Evolutionary conservation across 1,140 invertebrate genomes (phyloP), one percentile per base, ranked within the genome.

Genomic region (Euglossa dilemma): DNA sequence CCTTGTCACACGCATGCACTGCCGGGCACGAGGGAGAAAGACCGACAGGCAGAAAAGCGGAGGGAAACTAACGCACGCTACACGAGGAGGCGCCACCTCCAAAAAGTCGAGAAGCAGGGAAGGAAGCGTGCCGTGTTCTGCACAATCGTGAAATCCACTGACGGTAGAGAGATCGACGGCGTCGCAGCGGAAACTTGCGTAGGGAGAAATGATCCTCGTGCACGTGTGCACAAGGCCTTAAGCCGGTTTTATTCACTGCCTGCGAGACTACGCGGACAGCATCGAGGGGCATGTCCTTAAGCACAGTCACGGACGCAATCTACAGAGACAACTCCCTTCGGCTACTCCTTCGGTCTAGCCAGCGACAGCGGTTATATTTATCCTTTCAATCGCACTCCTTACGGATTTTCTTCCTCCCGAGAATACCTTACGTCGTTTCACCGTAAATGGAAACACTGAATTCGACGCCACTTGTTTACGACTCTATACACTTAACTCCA

Each of bases 61-160:
- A 64, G 66, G 66, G 66, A 71, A 77, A 36, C 66, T 78, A 56
- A 77, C 63, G 67, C 45, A 56, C 61, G 78, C 74, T 18, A 47
- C 82, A 78, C 87, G 76, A 76, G 72, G 85, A 87, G 87, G 87
- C 87, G 87, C 87, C 87, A 88, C 87, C 80, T 75, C 80, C 85
- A 79, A 89, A 89, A 86, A 86, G 57, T 66, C 69, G 84, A 85
- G 80, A 81, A 84, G 81, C 81, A 76, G 67, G 69, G 81, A 66
- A 83, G 56, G 57, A 66, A 57, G 45, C 43, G 57, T 50, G 74
- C 54, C n/a, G 43, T 63, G 80, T 84, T 75, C 79, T 69, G 73
- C 74, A 76, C 85, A 77, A 79, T 88, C 85, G 77, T 73, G 83
- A 87, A 85, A 89, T 87, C 74, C 64, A 80, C 80, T 86, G 81